Base-by-base conservation (phyloP, 2,888 invertebrate genomes). In the Axea sp. region DNA sequence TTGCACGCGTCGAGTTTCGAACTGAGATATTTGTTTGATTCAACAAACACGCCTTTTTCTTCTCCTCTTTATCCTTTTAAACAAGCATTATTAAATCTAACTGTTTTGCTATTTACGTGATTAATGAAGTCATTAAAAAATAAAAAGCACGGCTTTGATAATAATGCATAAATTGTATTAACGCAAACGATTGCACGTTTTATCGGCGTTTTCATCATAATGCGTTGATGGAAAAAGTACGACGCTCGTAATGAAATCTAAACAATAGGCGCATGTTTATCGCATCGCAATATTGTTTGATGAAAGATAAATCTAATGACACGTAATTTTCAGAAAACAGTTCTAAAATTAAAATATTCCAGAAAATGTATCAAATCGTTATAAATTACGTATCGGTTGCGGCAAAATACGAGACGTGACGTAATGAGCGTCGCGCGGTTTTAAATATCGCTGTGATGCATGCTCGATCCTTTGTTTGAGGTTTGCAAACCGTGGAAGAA, bases 271-370 rank as follows among this genome's bases (percentile, higher is more conserved):
- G 28, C 51, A 15, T 5, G 49, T 49, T 68, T 68, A 73, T 73
- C 62, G 55, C 28, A 6, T 39, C 33, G 41, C 33, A 47, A 60
- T 47, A 62, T 62, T 43, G 41, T 49, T 35, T 8, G 73, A 62
- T 68, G 57, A 1, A 14, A 51, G 73, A 73, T 73, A 68, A 62
- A 51, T 28, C 37, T 68, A 73, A 73, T 73, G 49, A 73, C 59
- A 57, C 55, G 33, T 57, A 64, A 73, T 73, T 60, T 60, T 31
- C 15, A 5, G 39, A 28, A 30, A 47, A 67, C 33, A 49, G 47
- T 53, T 14, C 30, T 45, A 33, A 65, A 65, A 65, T 55, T 51
- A 72, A 72, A 65, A 59, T 59, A 49, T 55, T 19, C 35, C 19
- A 49, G 65, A 65, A 59, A 60, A 47, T 30, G 19, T 53, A 45